phyloP scores from a whole-genome alignment of 1,140 invertebrate species.

The Cydia amplana region DNA sequence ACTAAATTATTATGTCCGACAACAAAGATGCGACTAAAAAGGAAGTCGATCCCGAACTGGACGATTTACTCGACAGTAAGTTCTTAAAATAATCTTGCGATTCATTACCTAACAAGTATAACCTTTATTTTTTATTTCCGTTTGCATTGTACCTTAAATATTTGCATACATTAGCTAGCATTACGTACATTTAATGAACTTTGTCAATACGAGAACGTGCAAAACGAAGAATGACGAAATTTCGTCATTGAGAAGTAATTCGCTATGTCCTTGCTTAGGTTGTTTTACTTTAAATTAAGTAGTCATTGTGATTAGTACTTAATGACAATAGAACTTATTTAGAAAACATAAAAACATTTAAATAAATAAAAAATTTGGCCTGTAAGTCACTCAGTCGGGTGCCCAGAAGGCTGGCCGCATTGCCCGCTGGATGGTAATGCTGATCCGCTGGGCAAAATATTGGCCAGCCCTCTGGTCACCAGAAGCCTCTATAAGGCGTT shows the following conservation, averaged over 20 bases:
- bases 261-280: no score
- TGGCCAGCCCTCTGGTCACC: no score
- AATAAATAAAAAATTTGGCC: no score
- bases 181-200: neutral
- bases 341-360: no score
- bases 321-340: no score
- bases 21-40: constrained; percentile 64
- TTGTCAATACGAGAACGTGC: neutral
- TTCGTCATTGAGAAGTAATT: neutral
- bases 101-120: constrained; percentile 29
- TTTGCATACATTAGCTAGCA: constrained; percentile 5
- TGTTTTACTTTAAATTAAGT: no score
- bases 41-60: constrained; percentile 66
- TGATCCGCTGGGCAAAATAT: no score
- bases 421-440: no score
- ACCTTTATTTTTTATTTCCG: constrained; percentile 53
- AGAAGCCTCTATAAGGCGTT: no score
- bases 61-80: constrained; percentile 74
- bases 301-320: no score
- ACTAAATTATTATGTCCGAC: constrained; percentile 60
- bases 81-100: constrained; percentile 42
- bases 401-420: no score
- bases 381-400: no score
- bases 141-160: constrained; percentile 38
- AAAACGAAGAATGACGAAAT: neutral